Percentiles rank a stretch among this genome's conserved stretches.
These are phyloP conservation scores for Diadophis punctatus DNA, from an alignment of 2,113 vertebrate species.

Conservation along the genomic window DNA sequence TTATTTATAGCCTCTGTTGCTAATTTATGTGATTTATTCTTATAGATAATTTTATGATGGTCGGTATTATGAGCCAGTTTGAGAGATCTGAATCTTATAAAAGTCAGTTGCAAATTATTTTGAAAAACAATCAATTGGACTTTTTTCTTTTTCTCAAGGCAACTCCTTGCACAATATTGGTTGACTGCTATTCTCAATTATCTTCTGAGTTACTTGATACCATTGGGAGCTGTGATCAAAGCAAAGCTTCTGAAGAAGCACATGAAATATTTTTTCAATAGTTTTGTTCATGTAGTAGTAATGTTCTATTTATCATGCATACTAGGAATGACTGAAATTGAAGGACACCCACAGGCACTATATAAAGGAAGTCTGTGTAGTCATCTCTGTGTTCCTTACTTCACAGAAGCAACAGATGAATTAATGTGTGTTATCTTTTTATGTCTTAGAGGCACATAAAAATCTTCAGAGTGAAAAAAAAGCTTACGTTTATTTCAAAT, in stretches of 20 bases:
- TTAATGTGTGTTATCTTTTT: neutral
- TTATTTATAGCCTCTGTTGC: neutral
- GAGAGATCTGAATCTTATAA: neutral
- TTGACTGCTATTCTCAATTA: neutral
- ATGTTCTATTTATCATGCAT: neutral
- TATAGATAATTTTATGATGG: neutral
- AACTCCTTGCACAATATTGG: neutral
- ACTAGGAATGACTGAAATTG: neutral
- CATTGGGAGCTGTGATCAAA: neutral
- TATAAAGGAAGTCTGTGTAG: neutral
- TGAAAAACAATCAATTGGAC: neutral
- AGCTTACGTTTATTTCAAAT: neutral
- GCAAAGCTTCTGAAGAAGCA: neutral
- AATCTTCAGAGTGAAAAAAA: neutral
- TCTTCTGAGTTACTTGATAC: neutral
- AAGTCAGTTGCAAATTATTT: neutral
- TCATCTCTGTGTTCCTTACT: neutral
- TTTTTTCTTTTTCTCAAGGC: neutral
- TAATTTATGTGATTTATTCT: neutral
- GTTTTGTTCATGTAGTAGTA: neutral
- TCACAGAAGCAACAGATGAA: neutral
- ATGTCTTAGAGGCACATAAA: neutral
- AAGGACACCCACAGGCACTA: neutral
- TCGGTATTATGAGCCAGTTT: neutral
- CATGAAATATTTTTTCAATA: neutral